A percentile compares a stretch with the other conserved stretches of the same genome.
Conservation (phyloP, 2,113 vertebrate genomes). For the Rhinopithecus roxellana region DNA sequence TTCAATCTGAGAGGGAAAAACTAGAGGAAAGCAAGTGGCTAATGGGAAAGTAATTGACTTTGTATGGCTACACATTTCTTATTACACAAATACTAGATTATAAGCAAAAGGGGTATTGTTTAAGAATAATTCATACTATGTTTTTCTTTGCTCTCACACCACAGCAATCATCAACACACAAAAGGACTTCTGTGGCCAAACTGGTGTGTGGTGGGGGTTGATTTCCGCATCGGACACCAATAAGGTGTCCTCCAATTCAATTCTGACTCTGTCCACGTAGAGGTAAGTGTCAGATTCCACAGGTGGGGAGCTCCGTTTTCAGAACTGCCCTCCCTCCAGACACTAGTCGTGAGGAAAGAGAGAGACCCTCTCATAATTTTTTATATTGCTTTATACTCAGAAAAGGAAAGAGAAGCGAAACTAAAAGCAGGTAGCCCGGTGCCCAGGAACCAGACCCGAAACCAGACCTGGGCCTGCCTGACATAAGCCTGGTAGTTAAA, state of each 20-base stretch:
- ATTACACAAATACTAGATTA: not conserved
- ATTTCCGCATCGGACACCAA: not conserved
- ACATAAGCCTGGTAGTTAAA: no score
- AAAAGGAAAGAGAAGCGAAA: no score
- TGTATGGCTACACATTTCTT: not conserved
- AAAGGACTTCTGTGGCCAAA: not conserved
- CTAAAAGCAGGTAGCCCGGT: no score
- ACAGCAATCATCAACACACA: not conserved
- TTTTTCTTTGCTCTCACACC: not conserved
- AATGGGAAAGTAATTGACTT: conserved; percentile 32
- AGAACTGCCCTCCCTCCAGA: not conserved
- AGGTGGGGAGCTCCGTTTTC: not conserved
- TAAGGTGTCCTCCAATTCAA: not conserved
- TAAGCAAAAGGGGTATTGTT: not conserved
- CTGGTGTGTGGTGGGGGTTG: not conserved
- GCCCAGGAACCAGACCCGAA: no score
- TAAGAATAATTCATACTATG: not conserved
- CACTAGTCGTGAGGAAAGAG: not conserved
- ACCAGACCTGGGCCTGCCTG: no score
- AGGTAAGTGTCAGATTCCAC: not conserved
- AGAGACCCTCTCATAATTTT: no score
- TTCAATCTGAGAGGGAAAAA: conserved; percentile 1
- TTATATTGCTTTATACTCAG: no score
- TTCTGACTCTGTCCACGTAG: not conserved
- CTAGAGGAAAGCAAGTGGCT: not conserved